Evolutionary conservation across 2,888 invertebrate genomes (phyloP), one percentile per base, ranked within the genome.

Genomic region (Watsonalla binaria): DNA sequence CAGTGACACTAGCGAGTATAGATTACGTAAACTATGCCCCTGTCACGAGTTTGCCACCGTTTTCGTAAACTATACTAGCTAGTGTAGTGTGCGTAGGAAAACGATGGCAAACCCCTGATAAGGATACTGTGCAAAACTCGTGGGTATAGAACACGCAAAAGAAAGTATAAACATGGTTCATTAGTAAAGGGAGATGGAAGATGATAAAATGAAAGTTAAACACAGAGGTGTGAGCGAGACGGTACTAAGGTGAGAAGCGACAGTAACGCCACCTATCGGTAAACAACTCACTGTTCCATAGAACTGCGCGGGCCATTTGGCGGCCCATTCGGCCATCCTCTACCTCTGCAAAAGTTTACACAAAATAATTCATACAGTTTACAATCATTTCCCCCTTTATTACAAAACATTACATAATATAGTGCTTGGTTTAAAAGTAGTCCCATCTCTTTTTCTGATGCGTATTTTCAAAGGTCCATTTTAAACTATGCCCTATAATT

Each of bases 291-390:
- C 96, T 96, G 92, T 96, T 96, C 96, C 96, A 96, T 68, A 96
- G 93, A 76, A 96, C 95, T 79, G 96, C 95, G 75, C 96, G 93
- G 66, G 93, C 92, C 92, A 95, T 94, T 82, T 95, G 95, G 79
- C 94, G 94, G 79, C 94, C 94, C 92, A 95, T 94, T 77, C 95
- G 93, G 78, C 94, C 94, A 85, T 96, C 96, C 83, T 96, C 96
- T 81, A 94, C 93, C 84, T 94, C 95, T 95, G 92, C 55, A 88
- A 89, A 82, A 75, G 60, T 76, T 62, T 55, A 58, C 49, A 53
- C 45, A 9, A 13, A 48, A 5, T 11, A 34, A 47, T 35, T 46
- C 13, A 46, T 15, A 46, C 46, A 46, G 14, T 14, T 42, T 42
- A 42, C 24, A 37, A 37, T 1, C 37, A 37, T 37, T 37, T 24